phyloP scores from a whole-genome alignment of 2,888 invertebrate species.

The Tanypteryx hageni region DNA sequence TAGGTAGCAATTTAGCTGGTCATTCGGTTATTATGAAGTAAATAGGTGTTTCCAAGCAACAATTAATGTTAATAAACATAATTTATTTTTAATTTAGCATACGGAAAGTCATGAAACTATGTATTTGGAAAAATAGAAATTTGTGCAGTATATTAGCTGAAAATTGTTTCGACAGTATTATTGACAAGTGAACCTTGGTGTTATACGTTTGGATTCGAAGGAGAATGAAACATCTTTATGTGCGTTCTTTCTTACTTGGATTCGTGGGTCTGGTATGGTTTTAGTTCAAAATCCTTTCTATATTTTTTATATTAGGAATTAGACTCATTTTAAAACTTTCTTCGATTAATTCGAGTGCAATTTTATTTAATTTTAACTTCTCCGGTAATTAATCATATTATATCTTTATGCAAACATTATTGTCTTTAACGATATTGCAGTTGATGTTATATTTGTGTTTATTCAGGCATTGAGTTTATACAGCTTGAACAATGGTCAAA shows the following conservation, averaged over 20 bases:
- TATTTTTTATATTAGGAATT: background rate
- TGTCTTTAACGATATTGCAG: background rate
- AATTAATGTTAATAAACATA: no score
- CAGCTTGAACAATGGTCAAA: background rate
- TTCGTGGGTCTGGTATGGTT: constrained; percentile 31
- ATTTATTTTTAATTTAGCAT: no score
- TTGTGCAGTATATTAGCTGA: no score
- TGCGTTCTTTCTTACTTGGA: constrained; percentile 7
- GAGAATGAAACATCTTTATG: background rate
- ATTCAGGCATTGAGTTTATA: constrained; percentile 35
- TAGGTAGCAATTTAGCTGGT: no score
- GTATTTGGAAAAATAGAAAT: no score
- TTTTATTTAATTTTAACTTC: no score
- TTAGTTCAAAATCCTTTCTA: background rate
- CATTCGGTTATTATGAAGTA: no score
- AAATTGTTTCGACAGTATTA: no score
- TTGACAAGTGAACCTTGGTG: background rate
- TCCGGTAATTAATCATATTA: background rate
- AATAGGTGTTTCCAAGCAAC: no score
- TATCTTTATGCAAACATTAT: no score
- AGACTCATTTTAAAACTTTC: background rate
- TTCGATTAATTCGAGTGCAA: background rate
- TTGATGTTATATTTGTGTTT: background rate
- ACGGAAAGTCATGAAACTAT: no score
- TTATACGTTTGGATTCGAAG: background rate